Conservation (phyloP, 2,113 vertebrate species). For the Perca flavescens region DNA sequence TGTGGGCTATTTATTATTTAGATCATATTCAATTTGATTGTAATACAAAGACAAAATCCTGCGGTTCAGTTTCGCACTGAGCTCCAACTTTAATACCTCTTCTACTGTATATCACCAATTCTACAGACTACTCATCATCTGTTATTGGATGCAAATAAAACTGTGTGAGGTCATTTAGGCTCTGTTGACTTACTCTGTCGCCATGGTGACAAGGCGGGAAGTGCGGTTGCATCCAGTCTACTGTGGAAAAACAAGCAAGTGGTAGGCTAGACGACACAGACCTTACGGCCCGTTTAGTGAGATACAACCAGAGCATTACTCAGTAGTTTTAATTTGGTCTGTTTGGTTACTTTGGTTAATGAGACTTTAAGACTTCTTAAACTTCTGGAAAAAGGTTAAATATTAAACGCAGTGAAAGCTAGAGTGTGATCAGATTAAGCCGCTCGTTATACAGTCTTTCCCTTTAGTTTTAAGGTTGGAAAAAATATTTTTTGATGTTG, state of each 20-base stretch:
- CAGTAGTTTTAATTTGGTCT: neutral
- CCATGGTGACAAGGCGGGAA: constrained; percentile 69
- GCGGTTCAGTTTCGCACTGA: constrained; percentile 4
- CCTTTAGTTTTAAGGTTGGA: neutral
- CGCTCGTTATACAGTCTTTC: neutral
- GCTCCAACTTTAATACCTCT: constrained; percentile 11
- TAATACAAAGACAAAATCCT: constrained; percentile 9
- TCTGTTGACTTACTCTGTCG: constrained; percentile 73
- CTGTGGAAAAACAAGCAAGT: constrained; percentile 72
- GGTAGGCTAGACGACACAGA: constrained; percentile 38
- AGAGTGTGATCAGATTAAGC: neutral
- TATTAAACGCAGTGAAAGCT: neutral
- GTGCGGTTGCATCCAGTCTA: constrained; percentile 54
- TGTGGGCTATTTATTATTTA: constrained; percentile 36
- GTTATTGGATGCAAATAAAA: constrained; percentile 69
- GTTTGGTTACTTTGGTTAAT: neutral
- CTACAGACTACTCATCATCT: constrained; percentile 45
- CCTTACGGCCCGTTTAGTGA: constrained; percentile 3
- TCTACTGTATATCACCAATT: constrained; percentile 24
- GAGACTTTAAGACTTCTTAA: neutral
- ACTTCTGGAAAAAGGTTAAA: neutral
- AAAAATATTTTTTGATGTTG: neutral
- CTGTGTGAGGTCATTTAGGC: constrained; percentile 56
- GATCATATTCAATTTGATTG: constrained; percentile 30
- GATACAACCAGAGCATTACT: neutral